phyloP scores from a whole-genome alignment of 2,797 vertebrate genomes.

The Sebastes paucispinis region DNA sequence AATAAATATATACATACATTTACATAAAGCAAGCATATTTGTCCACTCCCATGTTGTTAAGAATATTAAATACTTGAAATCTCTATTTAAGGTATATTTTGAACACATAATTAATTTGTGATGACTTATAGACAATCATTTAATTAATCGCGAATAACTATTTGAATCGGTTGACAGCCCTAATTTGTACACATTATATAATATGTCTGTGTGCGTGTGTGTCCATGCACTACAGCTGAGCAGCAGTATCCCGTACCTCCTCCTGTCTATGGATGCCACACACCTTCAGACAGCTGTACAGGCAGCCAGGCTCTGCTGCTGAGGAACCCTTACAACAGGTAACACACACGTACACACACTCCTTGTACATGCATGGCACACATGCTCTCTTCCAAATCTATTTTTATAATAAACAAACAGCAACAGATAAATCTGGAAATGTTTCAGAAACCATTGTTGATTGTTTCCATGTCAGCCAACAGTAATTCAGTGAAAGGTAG shows the following conservation, averaged over 20 bases:
- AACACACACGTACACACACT: constrained; percentile 54
- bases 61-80: too few relatives aligned
- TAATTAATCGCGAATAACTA: too few relatives aligned
- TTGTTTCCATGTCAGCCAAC: constrained; percentile 13
- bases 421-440: constrained; percentile 16
- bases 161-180: too few relatives aligned
- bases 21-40: too few relatives aligned
- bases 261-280: constrained; percentile 95
- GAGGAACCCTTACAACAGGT: constrained; percentile 98
- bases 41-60: too few relatives aligned
- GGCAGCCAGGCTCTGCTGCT: constrained; percentile 95
- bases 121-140: too few relatives aligned
- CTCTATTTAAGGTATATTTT: too few relatives aligned
- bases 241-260: constrained; percentile 95
- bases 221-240: constrained; percentile 80
- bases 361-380: neutral
- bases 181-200: neutral
- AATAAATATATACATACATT: too few relatives aligned
- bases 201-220: neutral
- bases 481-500: constrained; percentile 37
- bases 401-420: constrained; percentile 24
- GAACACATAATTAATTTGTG: too few relatives aligned
- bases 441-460: constrained; percentile 52
- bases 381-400: constrained; percentile 24
- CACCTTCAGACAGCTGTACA: constrained; percentile 92